Conservation (phyloP, 2,888 invertebrate genomes). For the Steinernema scapterisci region DNA sequence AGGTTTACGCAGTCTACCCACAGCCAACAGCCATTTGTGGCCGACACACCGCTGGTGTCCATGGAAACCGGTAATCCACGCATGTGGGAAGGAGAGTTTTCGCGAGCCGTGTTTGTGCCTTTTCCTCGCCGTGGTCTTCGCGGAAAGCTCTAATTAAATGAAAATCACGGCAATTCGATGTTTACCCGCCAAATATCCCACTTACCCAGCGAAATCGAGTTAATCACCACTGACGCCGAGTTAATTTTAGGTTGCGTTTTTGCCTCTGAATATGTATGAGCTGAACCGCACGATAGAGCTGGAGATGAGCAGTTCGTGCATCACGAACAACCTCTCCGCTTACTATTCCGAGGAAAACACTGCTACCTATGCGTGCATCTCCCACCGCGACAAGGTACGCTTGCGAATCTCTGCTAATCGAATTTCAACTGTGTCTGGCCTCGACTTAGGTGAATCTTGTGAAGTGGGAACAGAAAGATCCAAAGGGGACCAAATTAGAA, state of each 20-base stretch:
- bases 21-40: not conserved
- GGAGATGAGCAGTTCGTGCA: slow-evolving; percentile 29
- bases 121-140: not conserved
- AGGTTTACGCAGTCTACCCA: not conserved
- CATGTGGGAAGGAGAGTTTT: not conserved
- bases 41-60: not conserved
- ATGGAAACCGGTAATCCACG: slow-evolving; percentile 29
- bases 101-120: not conserved
- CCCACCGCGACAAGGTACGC: slow-evolving; percentile 38
- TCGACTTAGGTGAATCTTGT: slow-evolving; percentile 9
- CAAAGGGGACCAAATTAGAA: not conserved
- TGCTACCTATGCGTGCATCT: slow-evolving; percentile 39
- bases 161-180: too few relatives aligned
- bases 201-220: too few relatives aligned
- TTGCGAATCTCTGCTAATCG: too few relatives aligned
- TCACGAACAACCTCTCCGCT: slow-evolving; percentile 40
- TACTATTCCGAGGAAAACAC: slow-evolving; percentile 40
- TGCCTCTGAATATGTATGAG: slow-evolving; percentile 34
- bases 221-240: not conserved
- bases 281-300: slow-evolving; percentile 34
- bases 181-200: too few relatives aligned
- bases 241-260: not conserved
- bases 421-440: not conserved
- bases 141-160: not conserved
- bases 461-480: slow-evolving; percentile 16